Evolutionary conservation across 2,888 invertebrate species (phyloP).

Genomic region (Pycnomerus fuliginosus): DNA sequence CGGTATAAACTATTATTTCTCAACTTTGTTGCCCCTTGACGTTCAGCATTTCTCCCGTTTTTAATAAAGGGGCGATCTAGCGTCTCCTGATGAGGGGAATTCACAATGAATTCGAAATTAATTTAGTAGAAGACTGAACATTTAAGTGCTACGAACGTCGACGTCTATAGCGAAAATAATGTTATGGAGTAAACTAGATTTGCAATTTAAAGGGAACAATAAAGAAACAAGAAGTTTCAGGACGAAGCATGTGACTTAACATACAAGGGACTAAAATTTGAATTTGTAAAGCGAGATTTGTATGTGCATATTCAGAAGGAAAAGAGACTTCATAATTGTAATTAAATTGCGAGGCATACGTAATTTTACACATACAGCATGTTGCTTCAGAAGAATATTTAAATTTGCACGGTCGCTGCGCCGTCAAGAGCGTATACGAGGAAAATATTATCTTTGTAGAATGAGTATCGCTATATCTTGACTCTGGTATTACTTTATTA

Average conservation of each 20-base stretch:
- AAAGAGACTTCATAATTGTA: constrained; percentile 13
- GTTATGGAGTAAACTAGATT: constrained; percentile 28
- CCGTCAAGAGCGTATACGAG: constrained; percentile 1
- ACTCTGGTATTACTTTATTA: constrained; percentile 8
- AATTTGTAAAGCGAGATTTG: constrained; percentile 13
- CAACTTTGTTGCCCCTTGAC: constrained; percentile 16
- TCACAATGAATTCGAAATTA: constrained; percentile 45
- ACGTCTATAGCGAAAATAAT: constrained; percentile 32
- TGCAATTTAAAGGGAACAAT: constrained; percentile 19
- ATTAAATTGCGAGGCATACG: constrained; percentile 12
- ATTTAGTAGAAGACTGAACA: constrained; percentile 45
- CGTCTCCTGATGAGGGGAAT: constrained; percentile 28
- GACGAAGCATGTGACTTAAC: constrained; percentile 13
- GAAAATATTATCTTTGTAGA: constrained; percentile 3
- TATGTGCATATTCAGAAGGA: neutral
- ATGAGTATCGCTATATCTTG: neutral
- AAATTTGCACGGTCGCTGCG: constrained; percentile 1
- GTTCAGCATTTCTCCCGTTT: constrained; percentile 20
- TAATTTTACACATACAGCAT: constrained; percentile 2
- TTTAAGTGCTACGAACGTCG: constrained; percentile 34
- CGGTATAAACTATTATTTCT: too few species aligned
- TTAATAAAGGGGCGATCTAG: constrained; percentile 17
- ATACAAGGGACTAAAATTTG: constrained; percentile 10
- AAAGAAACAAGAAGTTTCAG: constrained; percentile 13
- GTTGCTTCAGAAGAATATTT: constrained; percentile 2